A percentile compares a stretch with the other conserved stretches of the same genome.
Evolutionary conservation across 2,888 invertebrate species (phyloP).

Genomic region (Nymphalis urticae): DNA sequence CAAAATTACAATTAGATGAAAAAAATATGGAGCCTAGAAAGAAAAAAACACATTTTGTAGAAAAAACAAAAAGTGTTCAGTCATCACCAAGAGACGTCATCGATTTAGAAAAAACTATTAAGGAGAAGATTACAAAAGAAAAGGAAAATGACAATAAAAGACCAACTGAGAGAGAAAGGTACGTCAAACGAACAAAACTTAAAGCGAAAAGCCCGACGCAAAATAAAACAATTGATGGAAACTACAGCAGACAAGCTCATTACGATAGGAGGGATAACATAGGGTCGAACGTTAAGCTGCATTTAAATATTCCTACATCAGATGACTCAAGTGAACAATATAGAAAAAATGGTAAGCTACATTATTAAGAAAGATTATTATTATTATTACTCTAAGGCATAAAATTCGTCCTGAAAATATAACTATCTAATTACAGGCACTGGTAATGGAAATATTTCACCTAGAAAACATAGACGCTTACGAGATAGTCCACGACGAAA

Average conservation of each 20-base stretch:
- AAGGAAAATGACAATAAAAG: slow-evolving; percentile 67
- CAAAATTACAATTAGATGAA: slow-evolving; percentile 70
- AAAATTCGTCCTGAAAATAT: background rate
- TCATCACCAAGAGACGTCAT: slow-evolving; percentile 70
- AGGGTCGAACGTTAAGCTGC: slow-evolving; percentile 77
- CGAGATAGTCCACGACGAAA: slow-evolving; percentile 86
- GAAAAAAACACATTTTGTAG: slow-evolving; percentile 76
- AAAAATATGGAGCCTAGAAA: slow-evolving; percentile 64
- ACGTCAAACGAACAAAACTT: slow-evolving; percentile 74
- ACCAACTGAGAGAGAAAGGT: slow-evolving; percentile 71
- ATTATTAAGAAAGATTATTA: background rate
- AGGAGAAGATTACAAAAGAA: slow-evolving; percentile 68
- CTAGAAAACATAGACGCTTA: slow-evolving; percentile 83
- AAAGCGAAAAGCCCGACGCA: slow-evolving; percentile 78
- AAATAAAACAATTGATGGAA: slow-evolving; percentile 61
- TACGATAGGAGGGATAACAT: slow-evolving; percentile 78
- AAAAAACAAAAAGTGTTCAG: slow-evolving; percentile 70
- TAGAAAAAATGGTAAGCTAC: slow-evolving; percentile 66
- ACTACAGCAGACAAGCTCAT: slow-evolving; percentile 63
- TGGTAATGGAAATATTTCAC: slow-evolving; percentile 78
- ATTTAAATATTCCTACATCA: slow-evolving; percentile 81
- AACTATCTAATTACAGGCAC: slow-evolving; percentile 47
- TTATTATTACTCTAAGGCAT: background rate
- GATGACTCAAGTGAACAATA: slow-evolving; percentile 83
- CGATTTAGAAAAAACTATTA: slow-evolving; percentile 67